A percentile compares a stretch with the other conserved stretches of the same genome.
These are phyloP conservation scores for Cebus imitator DNA, from an alignment of 2,113 vertebrate genomes.

Conservation along the genomic window DNA sequence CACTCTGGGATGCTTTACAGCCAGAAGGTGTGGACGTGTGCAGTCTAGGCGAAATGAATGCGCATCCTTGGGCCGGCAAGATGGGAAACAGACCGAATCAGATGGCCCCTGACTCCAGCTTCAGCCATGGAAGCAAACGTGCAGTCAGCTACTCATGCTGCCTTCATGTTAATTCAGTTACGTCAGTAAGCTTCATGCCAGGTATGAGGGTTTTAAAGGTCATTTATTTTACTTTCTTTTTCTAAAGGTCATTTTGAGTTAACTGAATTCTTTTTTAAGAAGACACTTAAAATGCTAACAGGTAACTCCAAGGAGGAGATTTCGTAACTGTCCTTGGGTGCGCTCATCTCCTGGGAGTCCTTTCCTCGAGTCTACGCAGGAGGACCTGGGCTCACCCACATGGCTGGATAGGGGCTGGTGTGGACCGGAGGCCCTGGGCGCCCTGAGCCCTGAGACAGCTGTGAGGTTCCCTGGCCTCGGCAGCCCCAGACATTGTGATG, in stretches of 20 bases:
- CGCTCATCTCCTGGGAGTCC: not conserved
- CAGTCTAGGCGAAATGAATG: not conserved
- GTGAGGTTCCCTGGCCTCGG: not conserved
- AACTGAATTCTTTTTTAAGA: not conserved
- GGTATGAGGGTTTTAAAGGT: constrained; percentile 33
- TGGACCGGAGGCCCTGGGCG: fast-evolving
- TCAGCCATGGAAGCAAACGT: fast-evolving
- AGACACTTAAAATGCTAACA: not conserved
- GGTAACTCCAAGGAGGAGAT: not conserved
- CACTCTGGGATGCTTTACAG: not conserved
- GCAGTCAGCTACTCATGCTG: not conserved
- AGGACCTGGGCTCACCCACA: not conserved
- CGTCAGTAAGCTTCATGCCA: not conserved
- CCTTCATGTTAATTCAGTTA: not conserved
- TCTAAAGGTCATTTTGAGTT: constrained; percentile 58
- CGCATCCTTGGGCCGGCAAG: fast-evolving
- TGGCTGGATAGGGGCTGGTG: not conserved
- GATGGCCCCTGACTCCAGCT: not conserved
- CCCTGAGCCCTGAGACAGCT: not conserved
- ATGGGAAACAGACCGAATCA: not conserved
- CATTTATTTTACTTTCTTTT: constrained; percentile 4
- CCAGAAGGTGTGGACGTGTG: not conserved
- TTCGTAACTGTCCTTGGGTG: not conserved
- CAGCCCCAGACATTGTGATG: not conserved
- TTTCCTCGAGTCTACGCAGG: not conserved